Evolutionary conservation across 2,113 vertebrate genomes (phyloP), one percentile per base, ranked within the genome.

Genomic region (Phaethon lepturus): DNA sequence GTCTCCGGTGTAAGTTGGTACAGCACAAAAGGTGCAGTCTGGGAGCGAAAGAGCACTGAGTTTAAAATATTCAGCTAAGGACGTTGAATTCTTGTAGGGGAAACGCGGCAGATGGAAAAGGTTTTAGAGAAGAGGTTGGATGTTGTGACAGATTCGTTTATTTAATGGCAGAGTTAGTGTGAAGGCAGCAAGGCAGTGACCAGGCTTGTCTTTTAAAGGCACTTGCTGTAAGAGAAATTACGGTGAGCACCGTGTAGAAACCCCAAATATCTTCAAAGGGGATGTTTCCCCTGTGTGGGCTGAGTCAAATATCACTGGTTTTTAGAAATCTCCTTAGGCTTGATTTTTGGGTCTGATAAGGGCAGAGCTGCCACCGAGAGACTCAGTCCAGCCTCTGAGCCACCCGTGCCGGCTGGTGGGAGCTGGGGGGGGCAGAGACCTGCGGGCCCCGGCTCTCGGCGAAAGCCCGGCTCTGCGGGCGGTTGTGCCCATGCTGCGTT

Each of bases 221-320:
- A 1, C 56, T 93, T 82, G 78, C 91, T 7, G 1, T 74, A 52
- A 69, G 60, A 95, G 94, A 91, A 95, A 95, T 95, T 97, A 96
- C 0, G 1, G 81, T 0, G 25, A 94, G 47, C 0, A 2, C 58
- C 0, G 1, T 18, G 93, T 82, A 93, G 93, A 95, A 97, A 97
- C 94, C 94, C 97, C 77, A 93, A 86, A 96, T 96, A 87, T 96
- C 96, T 96, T 96, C 97, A 97, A 97, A 96, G 91, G 38, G 33
- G 71, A 91, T 76, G 15, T 93, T 97, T 97, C 91, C 89, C 91
- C 50, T 96, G 81, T 95, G 96, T 97, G 91, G 97, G 96, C 47
- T 95, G 96, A 96, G 89, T 96, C 87, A 95, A 97, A 96, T 96
- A 97, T 97, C 91, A 63, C 87, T 97, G 95, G 77, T 93, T 97